A percentile compares a stretch with the other conserved stretches of the same genome.
phyloP scores from a whole-genome alignment of 2,113 vertebrate species.

The Globicephala melas region DNA sequence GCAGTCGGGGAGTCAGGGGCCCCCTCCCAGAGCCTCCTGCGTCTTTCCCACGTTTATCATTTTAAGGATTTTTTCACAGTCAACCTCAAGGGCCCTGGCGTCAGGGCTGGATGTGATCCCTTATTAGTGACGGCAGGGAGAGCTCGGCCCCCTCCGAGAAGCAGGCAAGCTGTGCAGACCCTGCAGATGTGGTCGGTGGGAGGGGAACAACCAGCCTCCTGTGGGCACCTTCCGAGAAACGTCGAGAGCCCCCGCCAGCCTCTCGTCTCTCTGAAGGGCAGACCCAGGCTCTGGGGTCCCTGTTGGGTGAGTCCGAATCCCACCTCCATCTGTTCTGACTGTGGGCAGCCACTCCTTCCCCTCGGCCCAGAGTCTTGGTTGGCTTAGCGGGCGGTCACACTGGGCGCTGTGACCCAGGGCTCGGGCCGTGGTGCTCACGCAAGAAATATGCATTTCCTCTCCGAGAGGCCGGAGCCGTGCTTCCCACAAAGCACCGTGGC shows the following conservation, averaged over 20 bases:
- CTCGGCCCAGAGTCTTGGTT: background rate
- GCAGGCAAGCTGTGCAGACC: background rate
- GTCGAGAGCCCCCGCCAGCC: background rate
- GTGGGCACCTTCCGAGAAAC: background rate
- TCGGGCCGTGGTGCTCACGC: too few species aligned
- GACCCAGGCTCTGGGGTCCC: too few species aligned
- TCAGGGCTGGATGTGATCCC: background rate
- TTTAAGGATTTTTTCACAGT: background rate
- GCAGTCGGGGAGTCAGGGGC: background rate
- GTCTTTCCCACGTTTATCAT: background rate
- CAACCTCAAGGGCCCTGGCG: too few species aligned
- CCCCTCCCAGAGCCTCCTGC: background rate
- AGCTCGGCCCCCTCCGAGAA: background rate
- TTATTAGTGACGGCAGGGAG: fast-evolving
- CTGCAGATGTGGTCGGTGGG: background rate
- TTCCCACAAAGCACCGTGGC: too few species aligned
- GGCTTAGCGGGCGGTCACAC: too few species aligned
- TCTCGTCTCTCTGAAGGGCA: too few species aligned
- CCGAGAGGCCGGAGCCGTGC: too few species aligned
- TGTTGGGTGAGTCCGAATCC: too few species aligned
- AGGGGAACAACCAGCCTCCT: background rate
- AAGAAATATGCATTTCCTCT: background rate
- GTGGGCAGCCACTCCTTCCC: background rate
- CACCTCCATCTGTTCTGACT: too few species aligned
- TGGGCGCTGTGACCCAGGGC: too few species aligned